A percentile compares a stretch with the other conserved stretches of the same genome.
These are phyloP conservation scores for Prunella himalayana DNA, from an alignment of 2,113 vertebrate genomes.

Conservation along the genomic window DNA sequence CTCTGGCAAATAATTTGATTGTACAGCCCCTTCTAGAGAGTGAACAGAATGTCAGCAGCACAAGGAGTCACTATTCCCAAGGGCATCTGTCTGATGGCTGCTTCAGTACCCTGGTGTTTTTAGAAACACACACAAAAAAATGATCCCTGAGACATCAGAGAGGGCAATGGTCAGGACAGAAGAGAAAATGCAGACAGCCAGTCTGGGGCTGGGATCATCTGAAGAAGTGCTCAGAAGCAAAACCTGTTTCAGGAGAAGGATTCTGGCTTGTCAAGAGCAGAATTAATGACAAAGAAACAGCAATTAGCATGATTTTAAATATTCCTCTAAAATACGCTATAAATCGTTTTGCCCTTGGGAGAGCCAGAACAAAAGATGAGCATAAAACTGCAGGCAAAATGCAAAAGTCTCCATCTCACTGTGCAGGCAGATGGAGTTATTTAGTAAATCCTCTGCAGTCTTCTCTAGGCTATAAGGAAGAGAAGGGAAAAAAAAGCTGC, in stretches of 20 bases:
- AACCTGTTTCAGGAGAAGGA: conserved; percentile 30
- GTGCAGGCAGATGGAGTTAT: conserved; percentile 47
- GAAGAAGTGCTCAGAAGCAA: not conserved
- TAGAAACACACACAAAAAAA: not conserved
- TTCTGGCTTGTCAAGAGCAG: conserved; percentile 38
- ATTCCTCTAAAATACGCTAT: conserved; percentile 35
- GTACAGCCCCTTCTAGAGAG: not conserved
- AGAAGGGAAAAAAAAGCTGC: not conserved
- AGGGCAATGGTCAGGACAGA: not conserved
- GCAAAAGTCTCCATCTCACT: conserved; percentile 12
- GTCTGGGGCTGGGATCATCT: not conserved
- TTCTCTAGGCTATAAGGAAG: not conserved
- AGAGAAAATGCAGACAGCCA: not conserved
- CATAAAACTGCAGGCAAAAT: conserved; percentile 44
- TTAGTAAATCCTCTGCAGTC: conserved; percentile 33
- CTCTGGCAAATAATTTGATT: not conserved
- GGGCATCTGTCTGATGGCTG: not conserved
- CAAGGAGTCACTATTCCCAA: not conserved
- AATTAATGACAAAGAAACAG: conserved; percentile 45
- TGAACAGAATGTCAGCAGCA: not conserved
- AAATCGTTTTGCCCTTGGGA: conserved; percentile 44
- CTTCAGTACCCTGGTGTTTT: not conserved
- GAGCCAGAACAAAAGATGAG: conserved; percentile 29
- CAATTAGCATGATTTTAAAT: conserved; percentile 67
- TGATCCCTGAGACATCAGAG: not conserved